Base-by-base conservation (phyloP, 2,113 vertebrate genomes). In the Vulpes lagopus region DNA sequence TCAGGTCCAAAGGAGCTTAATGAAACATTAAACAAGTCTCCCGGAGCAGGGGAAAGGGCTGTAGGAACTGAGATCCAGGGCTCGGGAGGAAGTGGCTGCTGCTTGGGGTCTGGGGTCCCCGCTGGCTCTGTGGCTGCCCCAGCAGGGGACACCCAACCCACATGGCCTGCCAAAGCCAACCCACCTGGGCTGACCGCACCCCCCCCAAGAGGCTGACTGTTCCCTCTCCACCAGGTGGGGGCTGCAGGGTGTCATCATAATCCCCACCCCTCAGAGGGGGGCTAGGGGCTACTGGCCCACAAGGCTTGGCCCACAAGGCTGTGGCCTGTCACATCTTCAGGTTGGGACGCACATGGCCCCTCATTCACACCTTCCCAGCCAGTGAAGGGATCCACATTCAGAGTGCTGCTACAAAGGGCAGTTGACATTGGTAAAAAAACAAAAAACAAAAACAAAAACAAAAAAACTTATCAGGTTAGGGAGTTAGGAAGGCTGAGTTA, bases 21-120 rank as follows among this genome's bases (percentile, higher is more conserved):
- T 94, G 55, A 78, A 92, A n/a, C 30, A 0, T 92, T 62, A 81
- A 76, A 64, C 53, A 94, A 84, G 57, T 89, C 9, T 27, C 19
- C 0, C 6, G 10, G 30, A 60, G 16, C 38, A n/a, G 43, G 38
- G 78, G 35, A 69, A 74, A 89, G 2, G 23, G 59, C 19, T 35
- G 2, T 14, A 15, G 62, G 22, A 60, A 27, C 49, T 3, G 11
- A 51, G 57, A 17, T 19, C 2, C 57, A 0, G 25, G n/a, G 8
- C 84, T 74, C 11, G 0, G 10, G 22, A 76, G 83, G 32, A 38
- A 30, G 19, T 19, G 19, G n/a, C 59, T 55, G 23, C 27, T 20
- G 38, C 60, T 27, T 11, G 8, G 53, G 16, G 20, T 19, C 51
- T 43, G 19, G 7, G 16, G 9, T 32, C 2, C 8, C 2, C 1